Base-by-base conservation (phyloP, 2,113 vertebrate species). In the Alouatta palliata region DNA sequence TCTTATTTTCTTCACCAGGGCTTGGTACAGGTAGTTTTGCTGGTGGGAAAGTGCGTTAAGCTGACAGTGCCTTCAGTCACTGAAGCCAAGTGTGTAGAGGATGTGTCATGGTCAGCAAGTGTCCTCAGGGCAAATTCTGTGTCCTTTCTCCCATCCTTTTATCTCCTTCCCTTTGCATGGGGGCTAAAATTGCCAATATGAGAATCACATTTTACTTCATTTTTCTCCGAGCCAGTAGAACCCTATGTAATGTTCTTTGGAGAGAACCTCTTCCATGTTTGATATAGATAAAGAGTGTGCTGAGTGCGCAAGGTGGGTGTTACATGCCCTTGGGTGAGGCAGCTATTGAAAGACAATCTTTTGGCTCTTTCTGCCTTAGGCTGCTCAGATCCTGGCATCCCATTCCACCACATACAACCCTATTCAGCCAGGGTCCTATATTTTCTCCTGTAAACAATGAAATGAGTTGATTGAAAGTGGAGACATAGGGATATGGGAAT, bases 341-440 rank as follows among this genome's bases (percentile, higher is more conserved):
- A 1, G 52, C 27, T 91, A 3, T 27, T 43, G 43, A 45, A 49
- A 77, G 25, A 8, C 76, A 11, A 4, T 43, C 14, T 10, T 52
- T 13, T 8, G 6, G 20, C n/a, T 71, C 52, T 79, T 37, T 56
- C 35, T 92, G 14, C 76, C 16, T 23, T 13, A 32, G 56, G 9
- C 54, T 45, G 11, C 45, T 47, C 14, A 35, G 27, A 56, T 8
- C 6, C 14, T 37, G 45, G 66, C 58, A 25, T 23, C 52, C 64
- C 30, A 14, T 52, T 52, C 25, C 13, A 0, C 2, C 23, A 11
- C 25, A 32, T 14, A 23, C 47, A 80, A 0, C 54, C 73, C 47
- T 37, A 6, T 66, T 68, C 43, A 71, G 0, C 32, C 13, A 1
- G 8, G 27, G 27, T 54, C 47, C 43, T 14, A 0, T 7, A 2